Percentiles rank a stretch among this genome's conserved stretches.
These are phyloP conservation scores for Microctonus brassicae DNA, from an alignment of 2,888 invertebrate species.

Conservation along the genomic window DNA sequence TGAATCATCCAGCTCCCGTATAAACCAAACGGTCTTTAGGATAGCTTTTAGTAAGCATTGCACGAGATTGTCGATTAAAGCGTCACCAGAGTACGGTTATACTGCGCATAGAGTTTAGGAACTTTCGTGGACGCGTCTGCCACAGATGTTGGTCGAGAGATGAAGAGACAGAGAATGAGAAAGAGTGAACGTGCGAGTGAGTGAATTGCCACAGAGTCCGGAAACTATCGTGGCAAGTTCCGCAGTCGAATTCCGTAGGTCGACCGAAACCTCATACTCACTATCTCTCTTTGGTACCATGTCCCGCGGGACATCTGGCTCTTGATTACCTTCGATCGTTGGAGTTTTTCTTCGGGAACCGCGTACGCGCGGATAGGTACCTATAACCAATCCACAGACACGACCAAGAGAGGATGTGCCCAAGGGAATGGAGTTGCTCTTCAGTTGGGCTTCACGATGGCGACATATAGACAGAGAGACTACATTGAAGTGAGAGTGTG, in stretches of 20 bases:
- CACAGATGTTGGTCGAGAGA: constrained; percentile 29
- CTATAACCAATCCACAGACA: constrained; percentile 23
- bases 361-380: not conserved
- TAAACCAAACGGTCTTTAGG: not conserved
- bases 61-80: constrained; percentile 1
- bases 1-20: not conserved
- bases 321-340: constrained; percentile 40
- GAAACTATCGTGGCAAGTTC: constrained; percentile 17
- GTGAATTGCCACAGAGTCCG: not conserved
- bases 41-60: constrained; percentile 1
- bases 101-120: constrained; percentile 12
- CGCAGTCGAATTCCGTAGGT: constrained; percentile 26
- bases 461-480: not conserved
- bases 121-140: constrained; percentile 30
- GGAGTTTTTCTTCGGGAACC: constrained; percentile 29
- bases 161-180: not conserved
- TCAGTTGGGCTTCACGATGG: not conserved
- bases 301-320: constrained; percentile 28
- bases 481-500: not conserved
- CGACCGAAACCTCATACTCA: not conserved
- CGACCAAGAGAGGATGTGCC: constrained; percentile 24
- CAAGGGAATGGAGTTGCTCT: constrained; percentile 24
- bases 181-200: not conserved
- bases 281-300: not conserved
- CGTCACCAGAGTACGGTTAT: not conserved